phyloP scores from a whole-genome alignment of 2,113 vertebrate genomes.

The Corapipo altera region DNA sequence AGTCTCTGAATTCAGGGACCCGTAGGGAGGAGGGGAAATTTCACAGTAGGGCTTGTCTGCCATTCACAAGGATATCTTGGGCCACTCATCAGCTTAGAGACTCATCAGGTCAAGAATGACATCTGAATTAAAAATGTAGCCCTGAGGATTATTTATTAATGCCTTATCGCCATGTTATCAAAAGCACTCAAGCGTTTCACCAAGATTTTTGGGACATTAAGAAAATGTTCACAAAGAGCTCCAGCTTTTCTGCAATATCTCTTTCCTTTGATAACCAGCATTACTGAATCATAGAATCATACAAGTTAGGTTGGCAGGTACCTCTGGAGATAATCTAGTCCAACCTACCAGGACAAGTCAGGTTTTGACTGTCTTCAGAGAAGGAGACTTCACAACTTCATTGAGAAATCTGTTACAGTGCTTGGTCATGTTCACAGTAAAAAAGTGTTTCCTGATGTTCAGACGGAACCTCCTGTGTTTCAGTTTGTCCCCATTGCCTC shows the following conservation, averaged over 20 bases:
- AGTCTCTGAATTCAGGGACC: neutral
- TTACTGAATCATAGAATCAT: neutral
- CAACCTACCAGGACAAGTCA: neutral
- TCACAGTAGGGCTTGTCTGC: neutral
- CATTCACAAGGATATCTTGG: neutral
- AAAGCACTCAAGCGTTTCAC: neutral
- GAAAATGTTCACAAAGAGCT: neutral
- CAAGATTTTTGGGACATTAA: neutral
- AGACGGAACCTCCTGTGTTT: neutral
- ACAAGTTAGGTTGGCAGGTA: neutral
- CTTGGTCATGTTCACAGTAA: neutral
- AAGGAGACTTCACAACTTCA: neutral
- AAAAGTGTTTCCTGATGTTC: neutral
- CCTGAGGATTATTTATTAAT: neutral
- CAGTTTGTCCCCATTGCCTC: neutral
- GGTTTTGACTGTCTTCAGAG: neutral
- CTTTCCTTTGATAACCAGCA: neutral
- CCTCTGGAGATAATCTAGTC: neutral
- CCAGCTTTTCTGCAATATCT: neutral
- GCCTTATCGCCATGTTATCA: neutral
- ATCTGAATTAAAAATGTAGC: neutral
- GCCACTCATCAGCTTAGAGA: neutral
- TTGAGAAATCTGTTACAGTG: neutral
- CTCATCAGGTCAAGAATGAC: neutral
- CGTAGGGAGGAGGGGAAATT: neutral